These are phyloP conservation scores for Callyntrura guangdongensis DNA, from an alignment of 2,888 invertebrate genomes.

Conservation along the genomic window DNA sequence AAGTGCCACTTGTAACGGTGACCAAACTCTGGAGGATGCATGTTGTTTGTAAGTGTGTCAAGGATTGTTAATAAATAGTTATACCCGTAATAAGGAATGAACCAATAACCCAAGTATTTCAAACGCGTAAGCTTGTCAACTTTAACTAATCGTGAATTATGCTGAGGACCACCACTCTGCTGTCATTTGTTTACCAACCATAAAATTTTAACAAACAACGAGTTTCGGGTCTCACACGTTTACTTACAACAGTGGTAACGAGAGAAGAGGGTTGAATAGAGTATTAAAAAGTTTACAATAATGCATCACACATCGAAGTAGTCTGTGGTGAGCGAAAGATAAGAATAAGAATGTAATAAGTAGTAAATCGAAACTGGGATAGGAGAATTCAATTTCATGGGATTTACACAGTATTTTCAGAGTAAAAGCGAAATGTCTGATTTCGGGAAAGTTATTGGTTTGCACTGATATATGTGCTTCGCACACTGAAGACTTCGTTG, in stretches of 20 bases:
- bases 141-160: conserved; percentile 50
- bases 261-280: background rate
- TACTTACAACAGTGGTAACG: background rate
- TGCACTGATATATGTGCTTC: background rate
- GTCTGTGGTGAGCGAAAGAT: background rate
- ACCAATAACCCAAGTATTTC: background rate
- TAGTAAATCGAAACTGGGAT: background rate
- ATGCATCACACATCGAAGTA: background rate
- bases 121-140: conserved; percentile 30
- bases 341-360: background rate
- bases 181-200: conserved; percentile 29
- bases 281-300: background rate
- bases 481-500: background rate
- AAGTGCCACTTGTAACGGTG: conserved; percentile 86
- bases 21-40: conserved; percentile 86
- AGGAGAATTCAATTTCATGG: conserved; percentile 59
- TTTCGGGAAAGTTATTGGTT: background rate
- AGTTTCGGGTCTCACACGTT: too few species aligned
- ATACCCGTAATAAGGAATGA: background rate
- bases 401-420: conserved; percentile 44
- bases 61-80: conserved; percentile 52
- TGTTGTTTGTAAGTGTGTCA: conserved; percentile 87
- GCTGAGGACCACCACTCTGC: background rate
- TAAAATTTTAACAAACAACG: background rate
- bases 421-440: background rate